Percentiles rank a stretch among this genome's conserved stretches.
phyloP scores from a whole-genome alignment of 2,888 invertebrate species.

The Drosophila subquinaria region DNA sequence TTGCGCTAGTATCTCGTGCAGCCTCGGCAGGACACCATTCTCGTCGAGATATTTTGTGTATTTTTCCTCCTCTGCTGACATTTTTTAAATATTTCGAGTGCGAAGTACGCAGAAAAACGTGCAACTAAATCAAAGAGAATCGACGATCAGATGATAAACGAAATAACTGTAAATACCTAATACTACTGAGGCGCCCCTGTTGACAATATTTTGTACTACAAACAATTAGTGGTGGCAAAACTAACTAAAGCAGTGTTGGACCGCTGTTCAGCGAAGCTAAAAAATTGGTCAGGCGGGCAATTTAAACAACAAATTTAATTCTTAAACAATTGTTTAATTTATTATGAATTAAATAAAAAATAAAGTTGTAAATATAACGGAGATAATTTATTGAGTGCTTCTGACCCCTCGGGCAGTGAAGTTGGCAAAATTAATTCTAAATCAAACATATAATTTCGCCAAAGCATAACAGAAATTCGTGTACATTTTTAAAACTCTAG shows the following conservation, averaged over 20 bases:
- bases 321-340: too few relatives aligned
- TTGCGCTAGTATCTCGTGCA: slow-evolving; percentile 50
- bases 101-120: slow-evolving; percentile 7
- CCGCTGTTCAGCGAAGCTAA: background rate
- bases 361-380: too few relatives aligned
- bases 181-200: slow-evolving; percentile 16
- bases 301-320: too few relatives aligned
- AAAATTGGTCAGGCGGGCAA: too few relatives aligned
- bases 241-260: slow-evolving; percentile 8
- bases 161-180: slow-evolving; percentile 50
- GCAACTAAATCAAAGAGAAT: slow-evolving; percentile 7
- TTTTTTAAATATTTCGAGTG: slow-evolving; percentile 14
- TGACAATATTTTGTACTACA: slow-evolving; percentile 7
- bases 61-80: slow-evolving; percentile 49
- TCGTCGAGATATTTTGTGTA: slow-evolving; percentile 45
- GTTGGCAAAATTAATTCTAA: too few relatives aligned
- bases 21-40: slow-evolving; percentile 44
- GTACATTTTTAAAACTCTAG: too few relatives aligned
- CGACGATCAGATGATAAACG: slow-evolving; percentile 12
- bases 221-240: slow-evolving; percentile 3
- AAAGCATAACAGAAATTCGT: too few relatives aligned
- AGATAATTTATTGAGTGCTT: too few relatives aligned
- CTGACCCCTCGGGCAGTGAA: too few relatives aligned
- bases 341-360: too few relatives aligned
- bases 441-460: too few relatives aligned